Conservation (phyloP, 2,888 invertebrate species). For the Lordiphosa fenestrarum region DNA sequence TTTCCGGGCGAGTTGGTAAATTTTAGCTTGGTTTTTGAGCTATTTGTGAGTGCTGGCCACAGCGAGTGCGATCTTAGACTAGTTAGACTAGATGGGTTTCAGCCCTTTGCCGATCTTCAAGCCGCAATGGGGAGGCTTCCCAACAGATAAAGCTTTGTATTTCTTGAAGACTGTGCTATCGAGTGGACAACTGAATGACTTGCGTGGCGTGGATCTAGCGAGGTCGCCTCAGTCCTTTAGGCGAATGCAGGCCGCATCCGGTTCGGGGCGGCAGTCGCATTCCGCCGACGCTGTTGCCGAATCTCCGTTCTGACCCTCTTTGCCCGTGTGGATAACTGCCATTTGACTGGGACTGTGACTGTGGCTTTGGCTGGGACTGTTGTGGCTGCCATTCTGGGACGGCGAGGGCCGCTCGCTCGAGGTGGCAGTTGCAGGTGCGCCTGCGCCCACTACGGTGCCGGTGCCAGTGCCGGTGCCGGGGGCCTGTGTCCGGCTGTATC, state of each 20-base stretch:
- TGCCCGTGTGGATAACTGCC: conserved; percentile 31
- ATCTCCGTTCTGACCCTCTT: conserved; percentile 32
- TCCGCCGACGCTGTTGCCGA: conserved; percentile 11
- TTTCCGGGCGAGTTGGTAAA: too few species aligned
- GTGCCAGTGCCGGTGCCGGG: conserved; percentile 8
- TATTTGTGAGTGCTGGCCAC: background rate
- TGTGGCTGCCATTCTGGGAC: conserved; percentile 6
- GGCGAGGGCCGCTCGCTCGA: conserved; percentile 13
- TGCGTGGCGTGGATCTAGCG: background rate
- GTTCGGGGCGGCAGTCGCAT: conserved; percentile 13
- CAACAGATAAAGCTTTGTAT: conserved; percentile 24
- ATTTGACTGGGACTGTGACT: conserved; percentile 24
- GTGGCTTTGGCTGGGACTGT: conserved; percentile 7
- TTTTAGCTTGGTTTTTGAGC: conserved; percentile 2
- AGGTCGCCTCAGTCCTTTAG: conserved; percentile 17
- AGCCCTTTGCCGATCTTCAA: background rate
- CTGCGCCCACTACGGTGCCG: conserved; percentile 11
- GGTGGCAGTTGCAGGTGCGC: conserved; percentile 20
- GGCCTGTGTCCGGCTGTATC: conserved; percentile 52
- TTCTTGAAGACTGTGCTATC: background rate
- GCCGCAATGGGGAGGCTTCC: background rate
- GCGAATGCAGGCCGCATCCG: conserved; percentile 12
- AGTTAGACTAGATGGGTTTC: conserved; percentile 17
- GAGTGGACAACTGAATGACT: too few species aligned
- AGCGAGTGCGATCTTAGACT: conserved; percentile 9